Evolutionary conservation across 2,113 vertebrate species (phyloP), one percentile per base, ranked within the genome.

Genomic region (Falco punctatus): DNA sequence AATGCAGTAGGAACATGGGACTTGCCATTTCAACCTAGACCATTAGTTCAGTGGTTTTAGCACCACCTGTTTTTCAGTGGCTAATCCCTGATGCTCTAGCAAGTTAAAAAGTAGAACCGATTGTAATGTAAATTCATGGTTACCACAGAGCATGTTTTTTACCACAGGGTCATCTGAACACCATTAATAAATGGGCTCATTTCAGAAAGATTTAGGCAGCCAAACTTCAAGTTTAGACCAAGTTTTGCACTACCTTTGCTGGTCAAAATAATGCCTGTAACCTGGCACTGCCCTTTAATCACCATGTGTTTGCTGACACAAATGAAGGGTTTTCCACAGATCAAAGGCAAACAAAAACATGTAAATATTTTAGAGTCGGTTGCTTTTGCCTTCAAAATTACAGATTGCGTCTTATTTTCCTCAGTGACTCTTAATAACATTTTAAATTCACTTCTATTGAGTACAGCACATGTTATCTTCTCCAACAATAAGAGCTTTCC

Each of bases 341-440:
- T 82, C 88, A 96, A 92, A 94, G 81, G 35, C 70, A 94, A 87
- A 86, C 33, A 75, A 90, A 96, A 81, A 61, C 27, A n/a, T 72
- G 40, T 46, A 71, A 91, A 64, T 72, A 33, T 79, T 91, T 81
- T 61, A 67, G 46, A 87, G 51, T 71, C 61, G 54, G 35, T 40
- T 69, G 23, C 17, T 61, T 86, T 94, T 87, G 59, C 70, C 61
- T 94, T 93, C 70, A 87, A 51, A 91, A 89, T 79, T 75, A 91
- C 1, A 7, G 70, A n/a, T 73, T 70, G 86, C 35, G 55, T 75
- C 58, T 57, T 62, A n/a, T 65, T 82, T 92, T 70, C 54, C 28
- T 65, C 55, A 78, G 28, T 82, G 66, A 80, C 28, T 91, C 44
- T 71, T 93, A 81, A 75, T 48, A 79, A 38, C 12, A 13, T 72